A percentile compares a stretch with the other conserved stretches of the same genome.
Conservation (phyloP, 2,888 invertebrate genomes). For the Tenthredo scrophulariae region DNA sequence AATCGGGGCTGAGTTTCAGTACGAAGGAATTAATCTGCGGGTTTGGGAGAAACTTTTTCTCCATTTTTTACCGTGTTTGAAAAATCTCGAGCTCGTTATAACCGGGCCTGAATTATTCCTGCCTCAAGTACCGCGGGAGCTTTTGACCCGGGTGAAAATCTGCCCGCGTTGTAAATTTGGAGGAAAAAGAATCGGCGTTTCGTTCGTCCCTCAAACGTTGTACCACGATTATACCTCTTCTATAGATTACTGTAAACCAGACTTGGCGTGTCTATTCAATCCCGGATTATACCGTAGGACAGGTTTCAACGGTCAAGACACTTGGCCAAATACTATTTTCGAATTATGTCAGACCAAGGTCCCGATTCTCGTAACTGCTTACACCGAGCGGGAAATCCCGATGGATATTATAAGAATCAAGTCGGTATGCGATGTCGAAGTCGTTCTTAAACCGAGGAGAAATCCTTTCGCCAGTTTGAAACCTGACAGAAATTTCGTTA, state of each 20-base stretch:
- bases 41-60: conserved; percentile 87
- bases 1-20: conserved; percentile 86
- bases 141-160: conserved; percentile 79
- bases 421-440: conserved; percentile 78
- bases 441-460: conserved; percentile 80
- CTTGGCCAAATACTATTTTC: conserved; percentile 84
- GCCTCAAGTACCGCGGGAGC: conserved; percentile 80
- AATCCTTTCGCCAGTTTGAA: conserved; percentile 86
- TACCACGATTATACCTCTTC: conserved; percentile 74
- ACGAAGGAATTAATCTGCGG: conserved; percentile 84
- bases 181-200: conserved; percentile 64
- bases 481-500: conserved; percentile 88
- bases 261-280: conserved; percentile 85
- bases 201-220: conserved; percentile 68
- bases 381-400: conserved; percentile 84
- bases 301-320: conserved; percentile 82
- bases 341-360: conserved; percentile 80
- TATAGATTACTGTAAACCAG: conserved; percentile 63
- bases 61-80: conserved; percentile 82
- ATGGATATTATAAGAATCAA: conserved; percentile 82
- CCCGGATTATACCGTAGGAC: conserved; percentile 86
- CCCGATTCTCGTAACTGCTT: conserved; percentile 84
- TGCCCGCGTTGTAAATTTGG: conserved; percentile 66
- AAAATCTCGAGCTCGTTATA: conserved; percentile 82
- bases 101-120: conserved; percentile 84